phyloP scores from a whole-genome alignment of 2,113 vertebrate genomes.

The Miniopterus natalensis region DNA sequence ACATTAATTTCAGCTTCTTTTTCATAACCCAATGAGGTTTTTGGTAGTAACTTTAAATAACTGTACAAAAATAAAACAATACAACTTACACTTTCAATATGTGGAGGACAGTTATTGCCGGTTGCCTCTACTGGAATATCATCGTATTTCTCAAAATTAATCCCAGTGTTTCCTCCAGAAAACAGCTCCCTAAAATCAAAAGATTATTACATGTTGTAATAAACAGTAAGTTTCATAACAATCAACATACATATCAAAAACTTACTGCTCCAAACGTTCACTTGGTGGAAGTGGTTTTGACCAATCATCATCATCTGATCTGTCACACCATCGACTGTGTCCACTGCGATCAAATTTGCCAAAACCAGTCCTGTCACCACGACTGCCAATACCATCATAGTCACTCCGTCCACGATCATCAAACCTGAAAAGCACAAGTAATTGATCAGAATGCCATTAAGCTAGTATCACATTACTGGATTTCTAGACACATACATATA shows the following conservation, averaged over 20 bases:
- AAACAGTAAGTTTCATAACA: background rate
- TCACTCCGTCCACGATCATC: constrained; percentile 87
- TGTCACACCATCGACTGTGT: constrained; percentile 93
- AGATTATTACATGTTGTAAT: background rate
- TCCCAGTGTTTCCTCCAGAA: constrained; percentile 95
- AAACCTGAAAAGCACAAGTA: constrained; percentile 76
- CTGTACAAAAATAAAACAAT: background rate
- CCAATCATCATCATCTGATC: constrained; percentile 95
- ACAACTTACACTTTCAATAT: constrained; percentile 95
- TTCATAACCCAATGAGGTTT: background rate
- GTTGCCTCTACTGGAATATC: constrained; percentile 98
- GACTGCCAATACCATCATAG: constrained; percentile 78
- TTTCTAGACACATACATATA: background rate
- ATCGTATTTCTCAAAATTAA: constrained; percentile 98
- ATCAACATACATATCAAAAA: constrained; percentile 89
- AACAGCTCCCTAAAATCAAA: constrained; percentile 92
- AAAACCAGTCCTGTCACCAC: constrained; percentile 89
- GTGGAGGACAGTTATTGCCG: constrained; percentile 93
- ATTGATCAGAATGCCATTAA: background rate
- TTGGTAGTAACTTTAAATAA: background rate
- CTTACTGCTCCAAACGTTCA: constrained; percentile 95
- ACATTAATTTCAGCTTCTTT: background rate
- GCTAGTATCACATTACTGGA: fast-evolving
- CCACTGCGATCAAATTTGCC: constrained; percentile 89
- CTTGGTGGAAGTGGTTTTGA: constrained; percentile 95